phyloP scores from a whole-genome alignment of 2,113 vertebrate species.

The Peucedramus taeniatus region DNA sequence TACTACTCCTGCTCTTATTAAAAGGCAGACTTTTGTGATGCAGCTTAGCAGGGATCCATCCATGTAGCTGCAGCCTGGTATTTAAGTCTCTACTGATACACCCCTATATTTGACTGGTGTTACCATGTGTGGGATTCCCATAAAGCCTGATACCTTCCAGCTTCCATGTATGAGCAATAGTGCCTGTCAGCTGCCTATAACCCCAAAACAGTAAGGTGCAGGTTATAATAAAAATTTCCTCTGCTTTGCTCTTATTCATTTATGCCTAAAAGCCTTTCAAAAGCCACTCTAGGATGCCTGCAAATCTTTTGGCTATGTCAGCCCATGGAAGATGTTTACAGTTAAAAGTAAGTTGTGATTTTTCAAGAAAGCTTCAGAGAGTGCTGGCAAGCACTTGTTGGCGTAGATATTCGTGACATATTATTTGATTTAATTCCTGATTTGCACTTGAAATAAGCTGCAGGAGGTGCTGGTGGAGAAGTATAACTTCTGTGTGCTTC shows the following conservation, averaged over 20 bases:
- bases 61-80: not conserved
- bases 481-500: not conserved
- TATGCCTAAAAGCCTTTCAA: not conserved
- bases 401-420: fast-evolving
- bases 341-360: not conserved
- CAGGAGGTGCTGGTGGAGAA: not conserved
- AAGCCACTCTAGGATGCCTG: not conserved
- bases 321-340: not conserved
- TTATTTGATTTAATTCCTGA: not conserved
- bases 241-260: not conserved
- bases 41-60: not conserved
- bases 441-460: not conserved
- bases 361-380: not conserved
- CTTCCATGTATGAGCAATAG: not conserved
- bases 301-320: not conserved
- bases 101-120: not conserved
- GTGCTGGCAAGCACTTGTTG: not conserved
- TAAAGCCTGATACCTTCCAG: not conserved
- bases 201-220: not conserved
- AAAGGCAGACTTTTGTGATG: not conserved
- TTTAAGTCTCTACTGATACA: not conserved
- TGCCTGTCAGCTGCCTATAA: not conserved
- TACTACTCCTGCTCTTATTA: not conserved
- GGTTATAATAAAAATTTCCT: not conserved
- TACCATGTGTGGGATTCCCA: not conserved